phyloP scores from a whole-genome alignment of 2,888 invertebrate species.

The Nemurella pictetii region DNA sequence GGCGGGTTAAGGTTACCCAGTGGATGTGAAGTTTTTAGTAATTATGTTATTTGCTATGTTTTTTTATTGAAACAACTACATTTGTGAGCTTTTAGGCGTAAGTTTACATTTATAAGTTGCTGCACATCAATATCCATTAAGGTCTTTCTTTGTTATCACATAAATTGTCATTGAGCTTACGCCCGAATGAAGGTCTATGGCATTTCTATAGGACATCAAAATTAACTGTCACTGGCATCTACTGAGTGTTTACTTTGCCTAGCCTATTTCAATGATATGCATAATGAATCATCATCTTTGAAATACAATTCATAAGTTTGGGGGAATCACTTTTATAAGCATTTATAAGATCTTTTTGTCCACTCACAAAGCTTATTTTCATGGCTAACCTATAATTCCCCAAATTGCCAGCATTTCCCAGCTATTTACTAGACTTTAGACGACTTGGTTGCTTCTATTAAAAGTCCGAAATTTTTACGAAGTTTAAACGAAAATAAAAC shows the following conservation, averaged over 20 bases:
- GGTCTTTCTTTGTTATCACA: neutral
- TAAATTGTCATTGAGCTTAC: neutral
- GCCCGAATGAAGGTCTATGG: neutral
- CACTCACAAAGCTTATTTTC: neutral
- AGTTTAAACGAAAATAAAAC: too few species aligned
- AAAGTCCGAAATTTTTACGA: too few species aligned
- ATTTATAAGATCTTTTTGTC: neutral
- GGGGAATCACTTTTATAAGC: neutral
- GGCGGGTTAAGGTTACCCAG: neutral
- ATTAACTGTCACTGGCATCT: constrained; percentile 12
- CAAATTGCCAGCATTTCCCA: neutral
- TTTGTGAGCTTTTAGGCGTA: neutral
- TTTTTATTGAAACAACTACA: neutral
- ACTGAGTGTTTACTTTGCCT: constrained; percentile 8
- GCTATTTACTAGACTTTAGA: neutral
- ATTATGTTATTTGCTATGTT: neutral
- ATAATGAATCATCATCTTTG: constrained; percentile 16
- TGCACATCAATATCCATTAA: neutral
- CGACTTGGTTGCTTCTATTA: too few species aligned
- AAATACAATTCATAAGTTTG: neutral
- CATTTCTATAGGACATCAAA: neutral
- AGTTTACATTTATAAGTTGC: neutral
- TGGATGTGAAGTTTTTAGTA: neutral
- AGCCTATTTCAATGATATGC: neutral
- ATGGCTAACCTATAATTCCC: neutral